These are phyloP conservation scores for Lophotriccus pileatus DNA, from an alignment of 2,797 vertebrate species.

Conservation along the genomic window DNA sequence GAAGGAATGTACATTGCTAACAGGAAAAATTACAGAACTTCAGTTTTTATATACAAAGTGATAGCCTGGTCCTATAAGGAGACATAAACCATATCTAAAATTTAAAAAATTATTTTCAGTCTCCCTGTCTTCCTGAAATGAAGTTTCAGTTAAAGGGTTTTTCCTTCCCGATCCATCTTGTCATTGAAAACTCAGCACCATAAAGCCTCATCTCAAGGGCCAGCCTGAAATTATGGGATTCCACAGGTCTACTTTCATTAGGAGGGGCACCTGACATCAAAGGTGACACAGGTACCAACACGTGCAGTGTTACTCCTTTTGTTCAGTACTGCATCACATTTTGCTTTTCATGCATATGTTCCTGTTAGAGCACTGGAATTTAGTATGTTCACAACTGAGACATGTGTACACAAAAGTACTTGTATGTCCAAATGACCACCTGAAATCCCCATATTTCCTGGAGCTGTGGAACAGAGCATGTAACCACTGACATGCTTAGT, in stretches of 20 bases:
- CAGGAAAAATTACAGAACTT: neutral
- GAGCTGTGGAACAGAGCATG: neutral
- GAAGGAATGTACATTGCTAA: neutral
- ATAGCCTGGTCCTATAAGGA: neutral
- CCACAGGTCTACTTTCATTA: neutral
- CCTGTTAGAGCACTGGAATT: neutral
- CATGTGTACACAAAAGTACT: neutral
- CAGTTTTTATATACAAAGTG: neutral
- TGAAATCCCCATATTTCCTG: neutral
- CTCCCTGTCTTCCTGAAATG: neutral
- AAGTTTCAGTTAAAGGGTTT: neutral
- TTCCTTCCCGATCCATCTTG: neutral
- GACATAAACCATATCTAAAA: neutral
- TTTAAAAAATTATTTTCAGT: neutral
- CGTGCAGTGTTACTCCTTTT: fast-evolving
- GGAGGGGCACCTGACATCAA: neutral
- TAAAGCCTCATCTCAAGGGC: neutral
- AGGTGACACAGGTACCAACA: neutral
- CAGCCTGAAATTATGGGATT: neutral
- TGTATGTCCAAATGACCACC: neutral
- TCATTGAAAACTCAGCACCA: neutral
- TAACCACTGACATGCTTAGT: fast-evolving
- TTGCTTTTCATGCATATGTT: neutral
- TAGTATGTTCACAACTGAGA: neutral
- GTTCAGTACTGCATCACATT: neutral